These are phyloP conservation scores for Raja brachyura DNA, from an alignment of 2,113 vertebrate genomes.

Conservation along the genomic window DNA sequence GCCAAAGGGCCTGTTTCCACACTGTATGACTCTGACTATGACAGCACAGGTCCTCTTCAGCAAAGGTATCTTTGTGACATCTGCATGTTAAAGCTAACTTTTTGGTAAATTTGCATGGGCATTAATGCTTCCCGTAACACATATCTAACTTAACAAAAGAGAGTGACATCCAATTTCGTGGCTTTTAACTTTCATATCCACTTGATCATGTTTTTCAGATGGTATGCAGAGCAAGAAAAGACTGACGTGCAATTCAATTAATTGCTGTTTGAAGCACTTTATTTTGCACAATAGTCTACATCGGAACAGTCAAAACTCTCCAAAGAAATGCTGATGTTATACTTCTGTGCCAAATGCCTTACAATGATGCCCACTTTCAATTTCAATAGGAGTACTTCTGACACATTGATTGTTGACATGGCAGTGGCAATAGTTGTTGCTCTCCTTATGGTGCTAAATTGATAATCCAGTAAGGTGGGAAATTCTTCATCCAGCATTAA, in stretches of 20 bases:
- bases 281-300: neutral
- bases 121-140: too few species aligned
- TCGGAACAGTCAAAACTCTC: neutral
- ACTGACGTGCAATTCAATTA: neutral
- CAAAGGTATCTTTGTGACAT: too few species aligned
- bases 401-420: neutral
- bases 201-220: neutral
- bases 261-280: neutral
- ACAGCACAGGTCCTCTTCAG: too few species aligned
- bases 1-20: too few species aligned
- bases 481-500: neutral
- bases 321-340: neutral
- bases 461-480: neutral
- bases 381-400: neutral
- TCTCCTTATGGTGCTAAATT: neutral
- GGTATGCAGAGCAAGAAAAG: neutral
- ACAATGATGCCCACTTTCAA: neutral
- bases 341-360: neutral
- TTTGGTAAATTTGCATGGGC: too few species aligned
- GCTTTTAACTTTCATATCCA: neutral
- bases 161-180: too few species aligned
- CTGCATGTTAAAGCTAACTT: too few species aligned
- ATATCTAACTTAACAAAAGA: too few species aligned
- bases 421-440: neutral
- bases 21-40: too few species aligned